Conservation (phyloP, 1,140 invertebrate genomes). For the Drosophila eugracilis region DNA sequence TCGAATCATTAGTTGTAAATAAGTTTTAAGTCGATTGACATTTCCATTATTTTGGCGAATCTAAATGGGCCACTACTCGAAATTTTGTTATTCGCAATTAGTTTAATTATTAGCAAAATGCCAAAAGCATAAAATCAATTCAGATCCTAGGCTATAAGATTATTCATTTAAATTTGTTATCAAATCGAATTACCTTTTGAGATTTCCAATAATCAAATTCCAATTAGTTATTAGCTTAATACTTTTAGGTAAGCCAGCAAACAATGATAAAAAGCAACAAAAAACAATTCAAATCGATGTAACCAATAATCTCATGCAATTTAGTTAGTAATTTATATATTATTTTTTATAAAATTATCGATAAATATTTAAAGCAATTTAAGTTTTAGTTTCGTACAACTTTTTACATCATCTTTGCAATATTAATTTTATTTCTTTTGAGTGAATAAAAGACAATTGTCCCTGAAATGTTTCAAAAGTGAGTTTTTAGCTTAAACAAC, state of each 20-base stretch:
- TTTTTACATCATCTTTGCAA: conserved; percentile 72
- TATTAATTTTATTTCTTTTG: conserved; percentile 75
- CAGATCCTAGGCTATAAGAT: conserved; percentile 29
- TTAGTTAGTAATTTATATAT: conserved; percentile 62
- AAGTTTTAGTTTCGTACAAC: conserved; percentile 60
- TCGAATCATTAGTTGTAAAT: conserved; percentile 56
- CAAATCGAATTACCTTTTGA: conserved; percentile 61
- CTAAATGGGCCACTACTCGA: conserved; percentile 52
- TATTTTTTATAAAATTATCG: conserved; percentile 32
- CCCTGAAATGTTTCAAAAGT: conserved; percentile 3
- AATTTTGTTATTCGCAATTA: conserved; percentile 64
- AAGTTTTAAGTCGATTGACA: conserved; percentile 51
- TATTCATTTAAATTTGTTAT: conserved; percentile 39
- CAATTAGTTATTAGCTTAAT: conserved; percentile 42
- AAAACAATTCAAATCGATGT: conserved; percentile 34
- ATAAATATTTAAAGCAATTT: conserved; percentile 67
- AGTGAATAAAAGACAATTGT: conserved; percentile 64
- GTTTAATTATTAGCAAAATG: conserved; percentile 72
- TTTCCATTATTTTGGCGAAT: conserved; percentile 44
- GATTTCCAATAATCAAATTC: conserved; percentile 69
- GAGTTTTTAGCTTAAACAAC: not conserved
- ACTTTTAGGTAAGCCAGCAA: conserved; percentile 29
- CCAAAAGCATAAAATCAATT: conserved; percentile 28
- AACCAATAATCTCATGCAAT: conserved; percentile 75
- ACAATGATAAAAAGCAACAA: conserved; percentile 24